A percentile compares a stretch with the other conserved stretches of the same genome.
These are phyloP conservation scores for Alaudala cheleensis DNA, from an alignment of 2,113 vertebrate species.

Conservation along the genomic window DNA sequence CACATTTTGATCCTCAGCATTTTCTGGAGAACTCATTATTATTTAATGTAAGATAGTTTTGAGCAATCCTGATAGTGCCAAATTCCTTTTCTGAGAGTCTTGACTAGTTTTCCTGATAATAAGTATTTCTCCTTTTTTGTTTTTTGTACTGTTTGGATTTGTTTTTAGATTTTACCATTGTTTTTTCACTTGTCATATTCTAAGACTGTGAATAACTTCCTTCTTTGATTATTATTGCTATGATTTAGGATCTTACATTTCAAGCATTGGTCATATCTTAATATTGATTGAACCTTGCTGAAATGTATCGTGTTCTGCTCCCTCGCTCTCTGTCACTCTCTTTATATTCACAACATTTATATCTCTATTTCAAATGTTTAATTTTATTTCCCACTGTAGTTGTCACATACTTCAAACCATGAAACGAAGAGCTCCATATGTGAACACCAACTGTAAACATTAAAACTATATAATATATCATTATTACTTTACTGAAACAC, in stretches of 20 bases:
- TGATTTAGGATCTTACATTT: neutral
- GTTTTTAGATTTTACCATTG: neutral
- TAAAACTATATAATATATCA: neutral
- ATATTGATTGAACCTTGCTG: neutral
- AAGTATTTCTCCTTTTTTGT: fast-evolving
- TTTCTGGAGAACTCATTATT: neutral
- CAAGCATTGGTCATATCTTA: neutral
- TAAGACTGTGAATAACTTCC: neutral
- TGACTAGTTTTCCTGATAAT: neutral
- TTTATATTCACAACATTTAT: neutral
- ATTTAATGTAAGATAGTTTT: neutral
- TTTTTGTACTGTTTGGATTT: too few relatives aligned
- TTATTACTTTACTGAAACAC: neutral
- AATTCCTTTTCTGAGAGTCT: neutral
- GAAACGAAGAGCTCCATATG: neutral
- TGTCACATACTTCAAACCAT: neutral
- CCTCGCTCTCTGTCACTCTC: neutral
- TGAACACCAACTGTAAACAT: neutral
- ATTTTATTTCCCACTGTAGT: neutral
- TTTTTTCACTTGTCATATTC: neutral
- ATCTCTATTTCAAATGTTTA: neutral
- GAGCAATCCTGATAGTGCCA: neutral
- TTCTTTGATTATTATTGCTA: neutral
- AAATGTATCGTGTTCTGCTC: neutral
- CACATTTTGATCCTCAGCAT: neutral